phyloP scores from a whole-genome alignment of 1,140 invertebrate genomes.

The Drosophila fuyamai region DNA sequence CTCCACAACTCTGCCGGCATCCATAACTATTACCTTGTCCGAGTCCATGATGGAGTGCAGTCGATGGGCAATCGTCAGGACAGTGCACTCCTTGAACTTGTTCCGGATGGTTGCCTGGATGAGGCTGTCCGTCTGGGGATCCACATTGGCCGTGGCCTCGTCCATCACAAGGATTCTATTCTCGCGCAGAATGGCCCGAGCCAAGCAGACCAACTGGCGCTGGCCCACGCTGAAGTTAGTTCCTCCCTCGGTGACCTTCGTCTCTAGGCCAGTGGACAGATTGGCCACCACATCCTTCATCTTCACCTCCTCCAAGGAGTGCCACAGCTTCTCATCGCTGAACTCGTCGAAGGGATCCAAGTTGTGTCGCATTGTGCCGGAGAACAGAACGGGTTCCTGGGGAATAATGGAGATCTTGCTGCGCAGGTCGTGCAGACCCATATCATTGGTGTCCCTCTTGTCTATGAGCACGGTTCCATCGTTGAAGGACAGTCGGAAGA shows the following conservation, averaged over 20 bases:
- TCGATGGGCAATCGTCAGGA: slow-evolving; percentile 94
- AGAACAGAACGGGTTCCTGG: slow-evolving; percentile 95
- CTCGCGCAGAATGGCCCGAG: slow-evolving; percentile 91
- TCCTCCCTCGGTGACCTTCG: slow-evolving; percentile 91
- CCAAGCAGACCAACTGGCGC: slow-evolving; percentile 92
- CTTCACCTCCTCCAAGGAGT: slow-evolving; percentile 90
- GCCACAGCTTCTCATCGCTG: slow-evolving; percentile 91
- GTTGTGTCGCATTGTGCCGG: slow-evolving; percentile 92
- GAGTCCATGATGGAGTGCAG: slow-evolving; percentile 91
- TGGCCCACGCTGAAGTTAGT: slow-evolving; percentile 93
- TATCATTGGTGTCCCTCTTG: slow-evolving; percentile 86
- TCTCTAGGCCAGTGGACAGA: slow-evolving; percentile 88
- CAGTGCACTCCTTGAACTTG: slow-evolving; percentile 91
- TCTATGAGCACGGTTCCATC: slow-evolving; percentile 91
- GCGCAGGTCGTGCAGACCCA: slow-evolving; percentile 89
- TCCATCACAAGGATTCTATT: slow-evolving; percentile 91
- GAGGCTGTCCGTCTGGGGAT: slow-evolving; percentile 89
- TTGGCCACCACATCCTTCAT: slow-evolving; percentile 89
- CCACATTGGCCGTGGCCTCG: slow-evolving; percentile 91
- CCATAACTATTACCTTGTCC: slow-evolving; percentile 87
- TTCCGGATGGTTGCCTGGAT: slow-evolving; percentile 90
- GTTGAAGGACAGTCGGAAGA: slow-evolving; percentile 90
- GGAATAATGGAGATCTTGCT: slow-evolving; percentile 95
- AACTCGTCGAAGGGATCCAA: slow-evolving; percentile 93
- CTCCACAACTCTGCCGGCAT: slow-evolving; percentile 87